phyloP scores from a whole-genome alignment of 2,113 vertebrate species.

The Cyprichromis sp. region DNA sequence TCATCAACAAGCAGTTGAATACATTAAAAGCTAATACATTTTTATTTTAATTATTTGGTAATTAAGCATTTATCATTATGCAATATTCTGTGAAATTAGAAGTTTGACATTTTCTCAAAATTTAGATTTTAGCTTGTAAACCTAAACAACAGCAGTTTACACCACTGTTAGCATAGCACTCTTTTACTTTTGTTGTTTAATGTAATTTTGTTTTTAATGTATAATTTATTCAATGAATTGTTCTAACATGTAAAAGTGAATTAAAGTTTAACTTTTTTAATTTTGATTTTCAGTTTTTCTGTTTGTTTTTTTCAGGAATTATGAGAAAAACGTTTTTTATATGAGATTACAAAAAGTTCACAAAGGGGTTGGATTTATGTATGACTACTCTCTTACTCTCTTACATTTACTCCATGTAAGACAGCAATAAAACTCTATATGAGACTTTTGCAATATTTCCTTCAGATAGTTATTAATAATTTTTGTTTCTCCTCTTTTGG shows the following conservation, averaged over 20 bases:
- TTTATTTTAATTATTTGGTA: not conserved
- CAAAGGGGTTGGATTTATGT: not conserved
- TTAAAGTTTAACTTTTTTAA: not conserved
- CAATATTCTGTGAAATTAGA: not conserved
- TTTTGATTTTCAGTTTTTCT: not conserved
- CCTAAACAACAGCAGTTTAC: not conserved
- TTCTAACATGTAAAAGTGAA: not conserved
- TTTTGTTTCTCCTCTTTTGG: not conserved
- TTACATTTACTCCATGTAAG: not conserved
- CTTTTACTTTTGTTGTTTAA: not conserved
- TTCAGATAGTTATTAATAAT: not conserved
- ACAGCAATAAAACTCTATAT: not conserved
- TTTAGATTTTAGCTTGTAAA: not conserved
- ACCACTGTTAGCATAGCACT: not conserved
- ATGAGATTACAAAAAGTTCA: not conserved
- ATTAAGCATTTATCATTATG: not conserved
- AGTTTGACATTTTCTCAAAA: not conserved
- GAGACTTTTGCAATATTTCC: not conserved
- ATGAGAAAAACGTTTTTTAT: not conserved
- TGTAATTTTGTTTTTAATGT: not conserved
- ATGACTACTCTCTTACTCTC: not conserved
- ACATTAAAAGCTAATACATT: accelerated
- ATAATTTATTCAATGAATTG: not conserved
- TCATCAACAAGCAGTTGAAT: not conserved
- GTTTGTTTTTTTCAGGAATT: accelerated